Base-by-base conservation (phyloP, 2,888 invertebrate species). In the Keiferia lycopersicella region DNA sequence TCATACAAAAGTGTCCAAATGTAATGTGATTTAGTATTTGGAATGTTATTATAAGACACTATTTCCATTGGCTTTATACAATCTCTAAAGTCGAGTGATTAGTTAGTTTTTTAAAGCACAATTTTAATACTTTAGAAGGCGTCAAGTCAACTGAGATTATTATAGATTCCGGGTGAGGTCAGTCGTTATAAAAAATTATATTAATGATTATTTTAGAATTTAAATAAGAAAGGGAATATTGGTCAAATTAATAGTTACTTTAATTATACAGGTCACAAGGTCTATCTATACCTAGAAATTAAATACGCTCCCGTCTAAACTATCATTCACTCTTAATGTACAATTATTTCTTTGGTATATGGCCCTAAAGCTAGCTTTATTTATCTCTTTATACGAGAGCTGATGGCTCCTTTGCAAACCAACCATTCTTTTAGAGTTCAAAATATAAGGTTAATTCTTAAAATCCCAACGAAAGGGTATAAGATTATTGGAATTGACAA, bases 1-100 rank as follows among this genome's bases (percentile, higher is more conserved):
- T 85, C 87, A 83, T 91, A 91, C 88, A 91, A 91, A 91, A 91
- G 89, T 91, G 89, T 90, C 88, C 87, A 91, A 90, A 88, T 88
- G 84, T 86, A 83, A 86, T 78, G 82, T 85, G 86, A 82, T 86
- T 82, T 86, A 87, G 79, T 88, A 88, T 84, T 85, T 91, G 91
- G 91, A 91, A 91, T 91, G 91, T 91, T 85, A 61, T 61, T 61
- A 60, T 60, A 87, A 88, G 88, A 91, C 88, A 90, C 90, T 88
- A 87, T 88, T 84, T 84, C 83, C 82, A 85, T 84, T 86, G 81
- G 83, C 84, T 85, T 81, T 84, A 85, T 80, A 86, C 82, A 87
- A 76, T 79, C 79, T 76, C 78, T 84, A 87, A 34, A 79, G 73
- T 75, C 75, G 79, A 81, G 83, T 74, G 77, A 76, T 81, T 82